Conservation (phyloP, 2,888 invertebrate species). For the Hirtodrosophila histrioides region DNA sequence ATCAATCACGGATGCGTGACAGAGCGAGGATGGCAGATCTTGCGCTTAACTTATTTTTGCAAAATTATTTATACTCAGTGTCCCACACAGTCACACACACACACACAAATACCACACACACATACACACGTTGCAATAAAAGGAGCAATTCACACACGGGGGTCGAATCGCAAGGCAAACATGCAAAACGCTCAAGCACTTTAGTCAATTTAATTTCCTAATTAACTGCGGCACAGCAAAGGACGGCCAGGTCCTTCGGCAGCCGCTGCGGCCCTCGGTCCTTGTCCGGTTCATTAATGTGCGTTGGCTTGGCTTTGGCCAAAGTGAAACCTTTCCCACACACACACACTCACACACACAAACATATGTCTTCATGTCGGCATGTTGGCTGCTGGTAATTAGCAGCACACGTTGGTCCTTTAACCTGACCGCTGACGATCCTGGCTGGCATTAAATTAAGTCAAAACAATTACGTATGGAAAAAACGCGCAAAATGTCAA, state of each 20-base stretch:
- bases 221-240: conserved; percentile 69
- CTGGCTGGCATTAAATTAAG: conserved; percentile 74
- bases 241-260: conserved; percentile 30
- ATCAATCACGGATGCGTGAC: conserved; percentile 47
- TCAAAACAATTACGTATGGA: conserved; percentile 73
- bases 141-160: background rate
- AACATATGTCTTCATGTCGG: conserved; percentile 11
- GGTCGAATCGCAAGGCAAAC: conserved; percentile 48
- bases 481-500: conserved; percentile 23
- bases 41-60: conserved; percentile 51
- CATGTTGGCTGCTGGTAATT: conserved; percentile 66
- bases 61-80: conserved; percentile 55
- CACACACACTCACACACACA: conserved; percentile 2
- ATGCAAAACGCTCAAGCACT: conserved; percentile 74
- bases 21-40: conserved; percentile 37
- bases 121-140: background rate
- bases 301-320: conserved; percentile 39
- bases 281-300: conserved; percentile 49
- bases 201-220: conserved; percentile 81
- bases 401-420: conserved; percentile 73
- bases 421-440: conserved; percentile 64
- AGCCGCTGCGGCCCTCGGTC: conserved; percentile 3
- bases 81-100: background rate
- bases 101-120: conserved; percentile 1
- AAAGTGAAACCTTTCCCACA: conserved; percentile 25